Conservation (phyloP, 2,113 vertebrate species). For the Eolophus roseicapilla region DNA sequence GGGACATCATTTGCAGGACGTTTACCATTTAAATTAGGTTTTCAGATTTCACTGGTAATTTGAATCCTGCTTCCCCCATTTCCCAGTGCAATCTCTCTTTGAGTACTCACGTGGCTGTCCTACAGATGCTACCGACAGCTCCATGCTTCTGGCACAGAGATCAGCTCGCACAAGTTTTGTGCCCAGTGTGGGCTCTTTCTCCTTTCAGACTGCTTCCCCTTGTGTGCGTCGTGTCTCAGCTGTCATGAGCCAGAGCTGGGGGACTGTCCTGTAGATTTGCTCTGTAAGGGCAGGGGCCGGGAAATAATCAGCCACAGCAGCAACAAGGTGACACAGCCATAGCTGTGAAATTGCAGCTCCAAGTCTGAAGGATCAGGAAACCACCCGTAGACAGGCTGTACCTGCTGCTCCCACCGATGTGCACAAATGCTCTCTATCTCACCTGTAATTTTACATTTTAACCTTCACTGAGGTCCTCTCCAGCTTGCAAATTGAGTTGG, state of each 20-base stretch:
- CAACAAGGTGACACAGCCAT: background rate
- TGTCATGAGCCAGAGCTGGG: background rate
- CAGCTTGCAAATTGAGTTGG: background rate
- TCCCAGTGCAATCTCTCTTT: background rate
- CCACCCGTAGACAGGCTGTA: background rate
- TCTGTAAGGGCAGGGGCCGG: background rate
- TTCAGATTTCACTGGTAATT: background rate
- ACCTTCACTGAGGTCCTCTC: background rate
- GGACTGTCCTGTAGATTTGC: background rate
- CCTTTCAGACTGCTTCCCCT: background rate
- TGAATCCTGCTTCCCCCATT: background rate
- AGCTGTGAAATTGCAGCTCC: background rate
- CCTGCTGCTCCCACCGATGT: background rate
- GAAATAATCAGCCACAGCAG: background rate
- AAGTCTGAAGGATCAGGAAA: background rate
- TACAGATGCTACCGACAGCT: background rate
- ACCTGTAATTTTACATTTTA: background rate
- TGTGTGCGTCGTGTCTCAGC: fast-evolving
- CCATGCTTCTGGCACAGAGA: background rate
- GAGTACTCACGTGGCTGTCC: background rate
- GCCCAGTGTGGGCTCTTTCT: fast-evolving
- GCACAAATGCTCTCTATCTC: background rate
- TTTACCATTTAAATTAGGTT: background rate
- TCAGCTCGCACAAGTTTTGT: background rate
- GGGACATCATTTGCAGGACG: background rate